These are phyloP conservation scores for Halictus ligatus DNA, from an alignment of 2,888 invertebrate genomes.

Conservation along the genomic window DNA sequence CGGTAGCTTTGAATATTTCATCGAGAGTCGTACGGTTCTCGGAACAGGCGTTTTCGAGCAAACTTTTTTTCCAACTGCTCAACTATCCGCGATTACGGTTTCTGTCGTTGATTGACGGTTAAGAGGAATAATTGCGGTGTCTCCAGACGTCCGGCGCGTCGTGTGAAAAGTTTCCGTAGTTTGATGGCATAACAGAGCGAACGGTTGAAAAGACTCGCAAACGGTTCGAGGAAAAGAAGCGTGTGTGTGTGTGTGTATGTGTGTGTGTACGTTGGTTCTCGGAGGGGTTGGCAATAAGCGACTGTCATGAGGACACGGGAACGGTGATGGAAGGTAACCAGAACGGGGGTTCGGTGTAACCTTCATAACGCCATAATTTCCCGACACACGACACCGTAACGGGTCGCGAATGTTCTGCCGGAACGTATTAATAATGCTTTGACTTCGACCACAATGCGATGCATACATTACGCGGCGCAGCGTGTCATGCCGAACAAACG, in stretches of 20 bases:
- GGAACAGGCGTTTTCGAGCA: not conserved
- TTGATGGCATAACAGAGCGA: not conserved
- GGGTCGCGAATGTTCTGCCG: constrained; percentile 62
- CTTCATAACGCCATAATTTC: constrained; percentile 63
- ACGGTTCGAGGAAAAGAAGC: not conserved
- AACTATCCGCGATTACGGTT: not conserved
- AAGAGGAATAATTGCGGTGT: not conserved
- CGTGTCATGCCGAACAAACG: constrained; percentile 61
- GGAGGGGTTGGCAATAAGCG: not conserved
- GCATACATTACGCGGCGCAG: constrained; percentile 63
- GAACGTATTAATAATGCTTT: constrained; percentile 71
- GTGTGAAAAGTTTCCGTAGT: not conserved
- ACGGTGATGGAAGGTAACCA: constrained; percentile 31
- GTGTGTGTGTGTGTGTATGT: too few relatives aligned
- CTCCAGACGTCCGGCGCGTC: not conserved
- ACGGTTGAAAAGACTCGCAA: not conserved
- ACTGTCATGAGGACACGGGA: not conserved
- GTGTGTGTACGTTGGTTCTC: not conserved
- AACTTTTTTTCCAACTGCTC: not conserved
- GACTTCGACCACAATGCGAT: constrained; percentile 67
- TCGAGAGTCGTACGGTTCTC: not conserved
- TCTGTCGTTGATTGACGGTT: not conserved
- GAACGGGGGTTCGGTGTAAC: constrained; percentile 25
- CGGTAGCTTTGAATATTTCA: not conserved
- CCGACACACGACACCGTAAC: constrained; percentile 58